phyloP scores from a whole-genome alignment of 2,888 invertebrate genomes.

The Caenorhabditis uteleia region DNA sequence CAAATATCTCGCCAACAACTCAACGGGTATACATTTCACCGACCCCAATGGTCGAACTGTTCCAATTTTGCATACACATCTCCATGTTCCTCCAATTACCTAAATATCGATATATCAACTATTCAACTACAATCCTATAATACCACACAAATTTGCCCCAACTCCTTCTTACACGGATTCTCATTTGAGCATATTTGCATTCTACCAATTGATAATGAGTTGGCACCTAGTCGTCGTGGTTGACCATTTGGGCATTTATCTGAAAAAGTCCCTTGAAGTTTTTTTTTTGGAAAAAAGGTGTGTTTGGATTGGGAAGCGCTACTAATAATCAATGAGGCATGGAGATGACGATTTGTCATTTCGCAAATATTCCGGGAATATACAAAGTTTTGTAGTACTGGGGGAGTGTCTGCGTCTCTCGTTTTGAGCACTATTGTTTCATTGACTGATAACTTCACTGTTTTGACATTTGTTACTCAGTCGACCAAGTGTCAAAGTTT shows the following conservation, averaged over 20 bases:
- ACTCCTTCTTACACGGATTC: constrained; percentile 49
- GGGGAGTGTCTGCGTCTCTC: too few species aligned
- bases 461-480: too few species aligned
- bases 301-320: too few species aligned
- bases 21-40: constrained; percentile 58
- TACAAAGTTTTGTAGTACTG: too few species aligned
- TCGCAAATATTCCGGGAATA: too few species aligned
- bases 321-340: too few species aligned
- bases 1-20: constrained; percentile 55
- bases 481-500: too few species aligned
- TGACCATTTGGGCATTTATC: constrained; percentile 30
- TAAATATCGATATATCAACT: constrained; percentile 15
- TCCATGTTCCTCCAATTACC: constrained; percentile 62
- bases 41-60: constrained; percentile 64
- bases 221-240: constrained; percentile 28
- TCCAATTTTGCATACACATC: constrained; percentile 67
- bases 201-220: constrained; percentile 37
- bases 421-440: too few species aligned
- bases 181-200: constrained; percentile 37
- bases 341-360: too few species aligned
- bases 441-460: too few species aligned
- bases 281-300: too few species aligned
- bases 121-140: constrained; percentile 4
- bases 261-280: constrained; percentile 2
- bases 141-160: constrained; percentile 66